phyloP scores from a whole-genome alignment of 2,888 invertebrate species.

The Scaptomyza parva region DNA sequence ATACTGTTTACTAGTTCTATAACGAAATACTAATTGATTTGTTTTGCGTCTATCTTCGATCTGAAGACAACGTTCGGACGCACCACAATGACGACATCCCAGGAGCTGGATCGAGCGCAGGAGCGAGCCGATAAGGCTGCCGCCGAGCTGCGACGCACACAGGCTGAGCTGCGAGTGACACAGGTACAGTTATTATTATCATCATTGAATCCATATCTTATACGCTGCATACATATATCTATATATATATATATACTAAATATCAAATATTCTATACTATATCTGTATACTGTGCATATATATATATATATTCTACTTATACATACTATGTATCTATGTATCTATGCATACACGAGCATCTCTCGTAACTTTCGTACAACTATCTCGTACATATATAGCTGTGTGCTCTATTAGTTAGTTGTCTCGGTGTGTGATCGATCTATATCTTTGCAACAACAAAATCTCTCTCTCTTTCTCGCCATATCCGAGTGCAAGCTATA shows the following conservation, averaged over 20 bases:
- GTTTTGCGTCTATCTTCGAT: conserved; percentile 49
- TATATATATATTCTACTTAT: too few species aligned
- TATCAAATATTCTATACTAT: conserved; percentile 22
- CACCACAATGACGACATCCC: conserved; percentile 92
- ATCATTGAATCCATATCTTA: conserved; percentile 19
- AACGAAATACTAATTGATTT: conserved; percentile 64
- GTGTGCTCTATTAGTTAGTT: conserved; percentile 66
- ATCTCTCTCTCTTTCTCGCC: conserved; percentile 38
- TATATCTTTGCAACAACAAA: background rate
- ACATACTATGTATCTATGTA: conserved; percentile 29
- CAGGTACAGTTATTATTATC: conserved; percentile 86
- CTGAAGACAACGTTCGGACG: conserved; percentile 90
- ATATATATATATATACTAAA: conserved; percentile 26
- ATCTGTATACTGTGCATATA: conserved; percentile 26
- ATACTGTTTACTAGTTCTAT: background rate
- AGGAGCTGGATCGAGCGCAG: conserved; percentile 92
- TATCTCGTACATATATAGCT: conserved; percentile 15
- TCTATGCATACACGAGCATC: conserved; percentile 39
- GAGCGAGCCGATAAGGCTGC: conserved; percentile 94
- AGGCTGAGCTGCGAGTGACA: conserved; percentile 95
- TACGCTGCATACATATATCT: conserved; percentile 31
- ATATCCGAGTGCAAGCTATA: conserved; percentile 20
- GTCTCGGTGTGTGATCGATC: conserved; percentile 44
- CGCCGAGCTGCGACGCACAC: conserved; percentile 93
- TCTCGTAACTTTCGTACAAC: conserved; percentile 31